A percentile compares a stretch with the other conserved stretches of the same genome.
These are phyloP conservation scores for Leptopilina myrica DNA, from an alignment of 2,888 invertebrate species.

Conservation along the genomic window DNA sequence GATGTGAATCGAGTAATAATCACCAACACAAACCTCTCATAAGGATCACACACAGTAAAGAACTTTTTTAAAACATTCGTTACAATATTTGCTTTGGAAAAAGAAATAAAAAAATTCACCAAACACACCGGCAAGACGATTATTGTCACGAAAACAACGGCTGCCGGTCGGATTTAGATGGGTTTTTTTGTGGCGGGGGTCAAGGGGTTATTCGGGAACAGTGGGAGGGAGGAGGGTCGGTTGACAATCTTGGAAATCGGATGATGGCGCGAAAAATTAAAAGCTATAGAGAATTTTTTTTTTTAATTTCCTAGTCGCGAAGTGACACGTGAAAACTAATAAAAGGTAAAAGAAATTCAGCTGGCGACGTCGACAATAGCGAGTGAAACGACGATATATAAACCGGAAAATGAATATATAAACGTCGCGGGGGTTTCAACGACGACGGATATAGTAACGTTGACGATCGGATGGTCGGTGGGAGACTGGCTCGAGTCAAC, in stretches of 20 bases:
- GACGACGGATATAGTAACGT: constrained; percentile 36
- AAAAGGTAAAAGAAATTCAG: no score
- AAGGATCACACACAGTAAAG: neutral
- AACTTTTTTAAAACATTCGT: neutral
- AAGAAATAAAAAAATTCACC: neutral
- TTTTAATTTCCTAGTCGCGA: neutral
- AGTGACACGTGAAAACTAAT: neutral
- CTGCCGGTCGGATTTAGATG: neutral
- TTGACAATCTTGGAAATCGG: neutral
- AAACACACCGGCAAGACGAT: neutral
- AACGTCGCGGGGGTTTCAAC: constrained; percentile 32
- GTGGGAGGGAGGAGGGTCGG: neutral
- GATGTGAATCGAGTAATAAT: neutral
- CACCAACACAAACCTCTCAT: constrained; percentile 25
- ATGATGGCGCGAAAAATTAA: constrained; percentile 9
- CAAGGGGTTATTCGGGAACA: neutral
- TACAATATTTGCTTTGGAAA: neutral
- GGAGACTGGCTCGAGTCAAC: constrained; percentile 54
- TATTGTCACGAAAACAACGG: neutral
- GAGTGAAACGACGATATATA: neutral
- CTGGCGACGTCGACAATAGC: neutral
- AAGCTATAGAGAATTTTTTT: neutral
- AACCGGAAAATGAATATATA: constrained; percentile 24
- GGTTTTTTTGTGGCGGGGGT: neutral
- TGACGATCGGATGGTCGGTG: constrained; percentile 51